Evolutionary conservation across 2,888 invertebrate genomes (phyloP), one percentile per base, ranked within the genome.

Genomic region (Drosophila colorata): DNA sequence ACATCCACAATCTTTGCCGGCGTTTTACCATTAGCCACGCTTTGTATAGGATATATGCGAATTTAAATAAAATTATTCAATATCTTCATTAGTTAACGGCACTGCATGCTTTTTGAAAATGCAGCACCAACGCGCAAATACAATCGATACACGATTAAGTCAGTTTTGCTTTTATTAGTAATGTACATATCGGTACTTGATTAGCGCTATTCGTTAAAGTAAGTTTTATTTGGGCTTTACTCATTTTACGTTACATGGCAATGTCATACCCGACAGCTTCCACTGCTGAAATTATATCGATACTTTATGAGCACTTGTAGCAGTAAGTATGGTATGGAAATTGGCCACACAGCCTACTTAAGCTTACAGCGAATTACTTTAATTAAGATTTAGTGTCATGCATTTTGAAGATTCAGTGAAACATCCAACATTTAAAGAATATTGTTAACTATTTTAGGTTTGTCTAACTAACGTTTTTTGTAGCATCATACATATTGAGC

Each of bases 1-100:
- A 86, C 79, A 73, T 76, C 64, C 74, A 74, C 68, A 55, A 74
- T 77, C 69, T 70, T 51, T 52, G 71, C 76, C 83, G 86, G 86
- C 85, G 73, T 87, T 87, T 85, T 83, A 57, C 52, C 68, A 86
- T 86, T 86, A 68, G 80, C 66, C 51, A 83, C 77, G 85, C 79
- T 69, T 77, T 69, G 71, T 59, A 87, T 83, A 87, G 85, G 85
- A 86, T 86, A 40, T 86, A 86, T 86, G 85, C 85, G 85, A 86
- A 86, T 86, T 87, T 87, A 86, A 86, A 86, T 87, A 87, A 85
- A 63, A 86, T 83, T 83, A 79, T 86, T 87, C 74, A 86, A 83
- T 78, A 56, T 53, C 43, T 71, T 71, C 78, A 86, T 86, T 81
- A 87, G 86, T 86, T 88, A 85, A 69, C 66, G 41, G 44, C 56